Percentiles rank a stretch among this genome's conserved stretches.
Evolutionary conservation across 2,888 invertebrate genomes (phyloP).

Genomic region (Drosophila eohydei): DNA sequence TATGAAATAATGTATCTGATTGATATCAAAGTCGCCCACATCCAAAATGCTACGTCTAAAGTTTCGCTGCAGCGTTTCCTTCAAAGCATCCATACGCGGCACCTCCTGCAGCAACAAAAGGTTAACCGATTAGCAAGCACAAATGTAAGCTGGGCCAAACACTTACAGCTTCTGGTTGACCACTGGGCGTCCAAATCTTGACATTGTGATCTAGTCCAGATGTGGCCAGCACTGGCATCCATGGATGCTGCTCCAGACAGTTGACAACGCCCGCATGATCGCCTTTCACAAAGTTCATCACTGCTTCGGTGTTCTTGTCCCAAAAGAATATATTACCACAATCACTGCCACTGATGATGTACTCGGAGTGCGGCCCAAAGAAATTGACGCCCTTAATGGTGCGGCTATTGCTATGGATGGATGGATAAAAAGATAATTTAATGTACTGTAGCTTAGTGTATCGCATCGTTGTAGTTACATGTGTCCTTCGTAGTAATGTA

Average conservation of each 20-base stretch:
- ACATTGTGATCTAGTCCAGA: conserved; percentile 95
- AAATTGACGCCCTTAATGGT: conserved; percentile 97
- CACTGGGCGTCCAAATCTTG: conserved; percentile 94
- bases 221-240: conserved; percentile 94
- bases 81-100: conserved; percentile 42
- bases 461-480: conserved; percentile 74
- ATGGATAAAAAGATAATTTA: not conserved
- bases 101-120: conserved; percentile 13
- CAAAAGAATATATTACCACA: conserved; percentile 95
- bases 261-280: conserved; percentile 94
- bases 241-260: conserved; percentile 96
- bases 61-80: conserved; percentile 77
- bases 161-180: conserved; percentile 63
- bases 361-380: conserved; percentile 96
- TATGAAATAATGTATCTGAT: conserved; percentile 81
- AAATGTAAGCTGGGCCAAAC: not conserved
- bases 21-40: conserved; percentile 69
- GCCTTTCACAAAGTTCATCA: conserved; percentile 94
- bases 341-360: conserved; percentile 96
- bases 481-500: conserved; percentile 88
- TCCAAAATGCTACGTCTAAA: conserved; percentile 63
- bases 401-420: conserved; percentile 86
- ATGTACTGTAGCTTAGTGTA: not conserved
- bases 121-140: not conserved
- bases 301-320: conserved; percentile 94